Conservation (phyloP, 2,113 vertebrate genomes). For the Thalassoma bifasciatum region DNA sequence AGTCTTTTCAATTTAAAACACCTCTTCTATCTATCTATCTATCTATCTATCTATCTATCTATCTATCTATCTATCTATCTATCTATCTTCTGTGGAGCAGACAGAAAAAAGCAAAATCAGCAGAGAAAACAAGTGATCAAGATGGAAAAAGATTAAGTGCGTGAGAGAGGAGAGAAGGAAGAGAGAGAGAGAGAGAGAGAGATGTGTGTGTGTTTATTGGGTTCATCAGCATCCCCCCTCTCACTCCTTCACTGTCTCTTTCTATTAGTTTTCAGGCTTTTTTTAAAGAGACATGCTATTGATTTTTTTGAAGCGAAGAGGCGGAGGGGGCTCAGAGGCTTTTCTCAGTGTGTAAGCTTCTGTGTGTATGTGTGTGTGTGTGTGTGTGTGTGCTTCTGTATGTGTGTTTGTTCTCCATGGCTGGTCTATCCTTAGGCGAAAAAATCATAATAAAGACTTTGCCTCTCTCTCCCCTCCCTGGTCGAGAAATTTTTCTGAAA, state of each 20-base stretch:
- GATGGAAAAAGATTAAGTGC: constrained; percentile 8
- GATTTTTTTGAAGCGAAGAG: constrained; percentile 63
- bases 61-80: constrained; percentile 43
- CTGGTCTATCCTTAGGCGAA: constrained; percentile 53
- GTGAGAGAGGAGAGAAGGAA: not conserved
- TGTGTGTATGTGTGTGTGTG: constrained; percentile 15
- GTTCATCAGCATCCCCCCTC: constrained; percentile 53
- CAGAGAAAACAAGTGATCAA: constrained; percentile 27
- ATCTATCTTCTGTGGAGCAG: constrained; percentile 15
- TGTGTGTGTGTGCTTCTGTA: not conserved
- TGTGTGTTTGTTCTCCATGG: constrained; percentile 26
- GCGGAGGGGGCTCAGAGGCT: constrained; percentile 35
- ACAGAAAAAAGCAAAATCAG: constrained; percentile 15
- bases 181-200: not conserved
- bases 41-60: not conserved
- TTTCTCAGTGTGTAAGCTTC: constrained; percentile 6
- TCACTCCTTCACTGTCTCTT: constrained; percentile 60
- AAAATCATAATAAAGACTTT: constrained; percentile 69
- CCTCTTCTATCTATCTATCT: not conserved
- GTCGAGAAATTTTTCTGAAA: no score
- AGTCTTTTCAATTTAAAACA: constrained; percentile 33
- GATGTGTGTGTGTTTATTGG: constrained; percentile 15
- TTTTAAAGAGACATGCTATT: constrained; percentile 66
- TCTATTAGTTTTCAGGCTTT: constrained; percentile 66
- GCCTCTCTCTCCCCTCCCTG: constrained; percentile 55